Base-by-base conservation (phyloP, 2,888 invertebrate genomes). In the Erynnis tages region DNA sequence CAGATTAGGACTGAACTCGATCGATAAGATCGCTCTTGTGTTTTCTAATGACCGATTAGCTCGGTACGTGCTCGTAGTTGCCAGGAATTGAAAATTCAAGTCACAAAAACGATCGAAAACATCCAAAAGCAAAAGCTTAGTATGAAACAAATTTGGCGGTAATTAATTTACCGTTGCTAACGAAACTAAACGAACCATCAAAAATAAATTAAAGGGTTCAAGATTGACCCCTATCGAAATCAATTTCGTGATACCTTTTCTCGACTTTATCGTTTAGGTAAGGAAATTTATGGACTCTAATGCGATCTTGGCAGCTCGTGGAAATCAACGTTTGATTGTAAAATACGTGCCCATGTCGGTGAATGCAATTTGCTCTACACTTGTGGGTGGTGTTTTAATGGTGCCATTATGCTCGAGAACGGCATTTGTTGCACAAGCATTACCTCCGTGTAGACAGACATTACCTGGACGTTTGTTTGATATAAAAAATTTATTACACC, bases 251-350 rank as follows among this genome's bases (percentile, higher is more conserved):
- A 67, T 71, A 66, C 72, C 78, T 76, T 76, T 76, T 71, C 69
- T 70, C 70, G 69, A 74, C 74, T 78, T 78, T 78, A 79, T 76
- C 76, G 80, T 79, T 82, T 78, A 80, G 77, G 76, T 79, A 74
- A 76, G 79, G 72, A 78, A 82, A 82, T 82, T 82, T 81, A 80
- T 82, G 77, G 76, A 79, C 82, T 81, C 81, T 81, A 82, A 80
- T 83, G 76, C 76, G 76, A 71, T 73, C 78, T 74, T 79, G 78
- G 79, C 81, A 80, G 80, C 77, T 71, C 67, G 70, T 70, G 75
- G 82, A 82, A 86, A 85, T 86, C 83, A 86, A 83, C 82, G 79
- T 86, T 83, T 82, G 85, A 84, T 86, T 84, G 84, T 85, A 78
- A 79, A 78, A 81, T 82, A 80, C 79, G 76, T 69, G 76, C 75